phyloP scores from a whole-genome alignment of 1,140 invertebrate species.

The Chionoecetes opilio region DNA sequence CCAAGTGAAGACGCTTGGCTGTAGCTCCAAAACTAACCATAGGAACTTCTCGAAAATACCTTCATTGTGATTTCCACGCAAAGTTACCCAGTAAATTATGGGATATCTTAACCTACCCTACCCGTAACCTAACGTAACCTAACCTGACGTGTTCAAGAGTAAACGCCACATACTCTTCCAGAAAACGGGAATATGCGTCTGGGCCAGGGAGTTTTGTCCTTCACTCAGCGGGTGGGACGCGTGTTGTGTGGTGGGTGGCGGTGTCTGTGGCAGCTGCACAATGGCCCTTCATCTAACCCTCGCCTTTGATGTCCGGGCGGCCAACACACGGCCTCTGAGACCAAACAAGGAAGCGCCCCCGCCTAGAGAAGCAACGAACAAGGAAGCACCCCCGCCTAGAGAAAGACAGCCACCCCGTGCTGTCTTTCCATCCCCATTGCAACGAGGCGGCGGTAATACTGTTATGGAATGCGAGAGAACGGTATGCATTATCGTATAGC shows the following conservation, averaged over 20 bases:
- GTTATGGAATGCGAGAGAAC: slow-evolving; percentile 10
- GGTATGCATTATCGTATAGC: neutral
- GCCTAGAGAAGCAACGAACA: neutral
- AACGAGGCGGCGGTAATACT: neutral
- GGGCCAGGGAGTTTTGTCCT: neutral
- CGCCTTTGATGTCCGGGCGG: neutral
- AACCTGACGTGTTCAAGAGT: no score
- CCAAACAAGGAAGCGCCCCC: neutral
- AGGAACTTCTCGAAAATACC: no score
- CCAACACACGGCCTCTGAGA: slow-evolving; percentile 15
- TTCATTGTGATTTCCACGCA: no score
- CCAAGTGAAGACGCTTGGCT: no score
- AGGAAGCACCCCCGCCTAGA: no score
- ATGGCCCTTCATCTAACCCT: slow-evolving; percentile 25
- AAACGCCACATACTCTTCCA: no score
- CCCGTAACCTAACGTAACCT: no score
- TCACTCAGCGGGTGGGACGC: neutral
- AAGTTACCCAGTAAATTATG: no score
- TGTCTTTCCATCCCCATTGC: neutral
- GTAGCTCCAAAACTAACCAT: no score
- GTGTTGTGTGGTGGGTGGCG: neutral
- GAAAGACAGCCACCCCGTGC: neutral
- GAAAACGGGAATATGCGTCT: neutral
- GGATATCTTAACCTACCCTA: no score
- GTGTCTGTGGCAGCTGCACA: slow-evolving; percentile 24